Base-by-base conservation (phyloP, 1,140 invertebrate species). In the Meloidogyne hapla region DNA sequence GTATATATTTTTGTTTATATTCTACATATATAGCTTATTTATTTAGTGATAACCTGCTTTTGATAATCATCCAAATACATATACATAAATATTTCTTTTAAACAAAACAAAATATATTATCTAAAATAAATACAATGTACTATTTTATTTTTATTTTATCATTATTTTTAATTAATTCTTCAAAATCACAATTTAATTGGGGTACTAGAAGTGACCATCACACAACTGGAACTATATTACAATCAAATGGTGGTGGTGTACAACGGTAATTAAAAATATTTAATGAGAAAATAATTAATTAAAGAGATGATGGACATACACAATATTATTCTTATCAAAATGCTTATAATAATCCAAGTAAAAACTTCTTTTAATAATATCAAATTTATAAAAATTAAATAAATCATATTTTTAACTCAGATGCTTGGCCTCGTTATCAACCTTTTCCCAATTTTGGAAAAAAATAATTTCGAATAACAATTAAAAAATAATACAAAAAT, bases 281-380 rank as follows among this genome's bases (percentile, higher is more conserved):
- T n/a, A 56, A 56, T 33, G 15, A 69, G 38, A 12, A 26, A 68
- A 69, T 15, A 4, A 28, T 69, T 69, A 26, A 21, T 25, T 68
- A 10, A 42, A 70, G 69, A 70, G 61, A 21, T 28, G 69, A 70
- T 70, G 69, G 69, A 10, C 69, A 70, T n/a, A 70, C 33, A 18
- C 45, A 70, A 45, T 70, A 70, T 61, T 70, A 48, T 70, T 12
- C 69, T 8, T 28, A 70, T 21, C 40, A 48, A n/a, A 70, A 45
- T 45, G 28, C 69, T 26, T 70, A 61, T 45, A 70, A 70, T 33
- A 70, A 70, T 70, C 69, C 15, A 61, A 70, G 69, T 70, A 70
- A 28, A n/a, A 56, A 56, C 18, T 56, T 18, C 4, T 56, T n/a
- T n/a, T n/a, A 56, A 56, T 1, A 56, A 56, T 56, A 2, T n/a